Evolutionary conservation across 2,888 invertebrate species (phyloP).

Genomic region (Xanthia icteritia): DNA sequence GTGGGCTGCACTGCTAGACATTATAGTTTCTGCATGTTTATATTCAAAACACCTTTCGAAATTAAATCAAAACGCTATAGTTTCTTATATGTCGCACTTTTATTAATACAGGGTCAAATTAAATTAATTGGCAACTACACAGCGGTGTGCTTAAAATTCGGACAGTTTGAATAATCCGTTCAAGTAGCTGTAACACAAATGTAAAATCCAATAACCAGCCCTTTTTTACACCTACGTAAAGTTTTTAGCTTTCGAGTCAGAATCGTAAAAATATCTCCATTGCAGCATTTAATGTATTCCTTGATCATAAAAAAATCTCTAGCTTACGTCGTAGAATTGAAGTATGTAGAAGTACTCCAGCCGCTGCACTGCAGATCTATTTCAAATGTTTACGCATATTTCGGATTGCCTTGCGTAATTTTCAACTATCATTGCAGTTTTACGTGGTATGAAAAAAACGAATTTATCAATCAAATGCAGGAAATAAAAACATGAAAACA

Average conservation of each 20-base stretch:
- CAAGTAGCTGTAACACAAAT: neutral
- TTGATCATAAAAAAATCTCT: neutral
- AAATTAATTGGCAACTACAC: neutral
- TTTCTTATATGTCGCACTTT: neutral
- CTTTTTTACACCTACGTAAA: neutral
- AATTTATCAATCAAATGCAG: neutral
- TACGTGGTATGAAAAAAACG: neutral
- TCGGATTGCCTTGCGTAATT: neutral
- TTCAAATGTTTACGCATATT: neutral
- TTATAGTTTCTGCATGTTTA: slow-evolving; percentile 8
- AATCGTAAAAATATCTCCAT: neutral
- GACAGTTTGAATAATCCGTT: neutral
- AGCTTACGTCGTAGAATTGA: neutral
- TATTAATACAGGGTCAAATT: neutral
- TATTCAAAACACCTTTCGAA: slow-evolving; percentile 17
- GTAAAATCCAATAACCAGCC: neutral
- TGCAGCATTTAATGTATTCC: neutral
- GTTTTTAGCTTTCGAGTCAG: neutral
- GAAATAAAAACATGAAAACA: neutral
- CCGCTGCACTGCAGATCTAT: neutral
- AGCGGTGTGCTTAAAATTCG: neutral
- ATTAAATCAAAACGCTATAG: neutral
- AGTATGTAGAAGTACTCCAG: neutral
- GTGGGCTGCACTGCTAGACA: slow-evolving; percentile 35
- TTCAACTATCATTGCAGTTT: neutral